These are phyloP conservation scores for Zaprionus ghesquierei DNA, from an alignment of 1,140 invertebrate species.

Conservation along the genomic window DNA sequence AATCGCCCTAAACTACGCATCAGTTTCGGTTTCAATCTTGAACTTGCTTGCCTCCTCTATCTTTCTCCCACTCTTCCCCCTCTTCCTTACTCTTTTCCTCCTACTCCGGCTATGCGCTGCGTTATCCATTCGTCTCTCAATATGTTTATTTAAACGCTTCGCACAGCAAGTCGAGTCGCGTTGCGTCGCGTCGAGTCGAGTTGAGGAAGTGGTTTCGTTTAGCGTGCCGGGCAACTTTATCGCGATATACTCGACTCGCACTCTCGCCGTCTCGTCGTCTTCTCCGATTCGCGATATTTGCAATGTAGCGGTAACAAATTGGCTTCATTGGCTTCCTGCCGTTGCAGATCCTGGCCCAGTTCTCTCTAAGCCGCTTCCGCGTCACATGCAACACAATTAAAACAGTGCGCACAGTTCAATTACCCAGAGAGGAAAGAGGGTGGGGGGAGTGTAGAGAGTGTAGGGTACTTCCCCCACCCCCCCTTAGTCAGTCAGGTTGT, in stretches of 20 bases:
- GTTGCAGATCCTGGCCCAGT: conserved; percentile 66
- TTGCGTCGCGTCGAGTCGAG: conserved; percentile 34
- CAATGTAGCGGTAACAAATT: conserved; percentile 77
- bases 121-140: conserved; percentile 24
- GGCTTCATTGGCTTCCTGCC: conserved; percentile 23
- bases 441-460: neutral
- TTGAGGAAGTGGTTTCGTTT: conserved; percentile 71
- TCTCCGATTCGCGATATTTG: conserved; percentile 44
- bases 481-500: neutral
- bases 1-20: conserved; percentile 82
- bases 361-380: conserved; percentile 65
- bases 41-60: conserved; percentile 28
- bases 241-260: conserved; percentile 48
- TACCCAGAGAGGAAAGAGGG: conserved; percentile 20
- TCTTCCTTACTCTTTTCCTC: neutral
- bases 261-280: neutral
- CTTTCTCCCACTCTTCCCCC: neutral
- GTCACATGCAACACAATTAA: conserved; percentile 69
- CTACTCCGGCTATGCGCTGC: neutral
- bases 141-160: conserved; percentile 65
- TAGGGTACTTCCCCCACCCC: conserved; percentile 1
- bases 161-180: conserved; percentile 12
- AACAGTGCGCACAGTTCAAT: conserved; percentile 69
- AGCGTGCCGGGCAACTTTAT: conserved; percentile 61
- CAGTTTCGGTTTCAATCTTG: conserved; percentile 81